Conservation (phyloP, 2,113 vertebrate genomes). For the Craseonycteris thonglongyai region DNA sequence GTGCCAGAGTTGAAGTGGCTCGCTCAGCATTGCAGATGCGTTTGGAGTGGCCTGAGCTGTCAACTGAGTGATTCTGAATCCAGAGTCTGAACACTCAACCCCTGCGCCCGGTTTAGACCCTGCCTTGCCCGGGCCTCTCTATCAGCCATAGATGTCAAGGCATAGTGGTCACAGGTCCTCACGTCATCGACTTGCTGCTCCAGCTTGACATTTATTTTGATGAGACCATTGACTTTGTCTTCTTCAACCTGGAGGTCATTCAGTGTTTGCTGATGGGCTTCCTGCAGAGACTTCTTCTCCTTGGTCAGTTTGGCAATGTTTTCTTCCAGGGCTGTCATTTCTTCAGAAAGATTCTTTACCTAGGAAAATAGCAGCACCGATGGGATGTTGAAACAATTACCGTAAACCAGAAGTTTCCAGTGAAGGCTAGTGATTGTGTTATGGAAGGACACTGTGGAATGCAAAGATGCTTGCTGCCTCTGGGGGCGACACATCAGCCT, state of each 20-base stretch:
- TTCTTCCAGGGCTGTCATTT: slow-evolving; percentile 85
- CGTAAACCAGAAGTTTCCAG: background rate
- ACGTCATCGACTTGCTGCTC: slow-evolving; percentile 87
- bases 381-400: background rate
- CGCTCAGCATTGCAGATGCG: background rate
- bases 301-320: slow-evolving; percentile 85
- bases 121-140: background rate
- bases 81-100: background rate
- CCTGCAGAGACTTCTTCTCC: slow-evolving; percentile 86
- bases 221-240: slow-evolving; percentile 84
- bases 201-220: slow-evolving; percentile 83
- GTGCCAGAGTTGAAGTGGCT: background rate
- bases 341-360: slow-evolving; percentile 88
- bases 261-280: slow-evolving; percentile 84
- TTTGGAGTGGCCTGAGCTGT: background rate
- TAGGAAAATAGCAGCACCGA: slow-evolving; percentile 51
- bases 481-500: background rate
- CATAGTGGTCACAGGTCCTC: background rate
- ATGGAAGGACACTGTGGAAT: background rate
- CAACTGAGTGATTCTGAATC: background rate
- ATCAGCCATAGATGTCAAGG: accelerated
- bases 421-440: background rate
- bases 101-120: accelerated
- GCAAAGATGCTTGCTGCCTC: background rate
- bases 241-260: slow-evolving; percentile 86